Evolutionary conservation across 2,797 vertebrate species (phyloP).

Genomic region (Sternarchorhynchus goeldii): DNA sequence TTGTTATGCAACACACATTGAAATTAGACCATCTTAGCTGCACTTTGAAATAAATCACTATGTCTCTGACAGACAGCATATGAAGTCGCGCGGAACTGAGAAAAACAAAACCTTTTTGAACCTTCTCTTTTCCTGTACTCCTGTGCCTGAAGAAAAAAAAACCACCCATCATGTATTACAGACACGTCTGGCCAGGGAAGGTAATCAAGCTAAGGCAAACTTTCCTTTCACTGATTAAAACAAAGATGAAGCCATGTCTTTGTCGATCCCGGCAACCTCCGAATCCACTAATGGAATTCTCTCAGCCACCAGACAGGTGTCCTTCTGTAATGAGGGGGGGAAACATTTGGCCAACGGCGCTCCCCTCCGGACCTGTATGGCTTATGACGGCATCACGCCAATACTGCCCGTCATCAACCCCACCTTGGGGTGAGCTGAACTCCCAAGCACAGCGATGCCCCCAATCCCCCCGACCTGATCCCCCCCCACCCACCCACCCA

Average conservation of each 20-base stretch:
- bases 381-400: background rate
- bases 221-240: conserved; percentile 59
- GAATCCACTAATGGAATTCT: conserved; percentile 53
- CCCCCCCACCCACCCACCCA: too few species aligned
- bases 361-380: background rate
- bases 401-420: background rate
- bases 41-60: conserved; percentile 43
- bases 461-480: background rate
- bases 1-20: conserved; percentile 44
- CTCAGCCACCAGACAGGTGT: conserved; percentile 45
- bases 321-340: conserved; percentile 52
- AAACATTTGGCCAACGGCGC: conserved; percentile 40
- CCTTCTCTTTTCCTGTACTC: too few species aligned
- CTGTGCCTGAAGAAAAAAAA: background rate
- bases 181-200: conserved; percentile 55
- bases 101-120: background rate
- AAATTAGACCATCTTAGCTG: conserved; percentile 24
- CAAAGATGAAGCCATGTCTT: conserved; percentile 58
- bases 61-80: conserved; percentile 27
- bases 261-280: conserved; percentile 46
- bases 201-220: conserved; percentile 55
- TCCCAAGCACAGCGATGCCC: background rate
- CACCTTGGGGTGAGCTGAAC: background rate
- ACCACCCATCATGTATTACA: conserved; percentile 38
- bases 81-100: conserved; percentile 41